Percentiles rank a stretch among this genome's conserved stretches.
phyloP scores from a whole-genome alignment of 2,797 vertebrate genomes.

The Naso thynnoides region DNA sequence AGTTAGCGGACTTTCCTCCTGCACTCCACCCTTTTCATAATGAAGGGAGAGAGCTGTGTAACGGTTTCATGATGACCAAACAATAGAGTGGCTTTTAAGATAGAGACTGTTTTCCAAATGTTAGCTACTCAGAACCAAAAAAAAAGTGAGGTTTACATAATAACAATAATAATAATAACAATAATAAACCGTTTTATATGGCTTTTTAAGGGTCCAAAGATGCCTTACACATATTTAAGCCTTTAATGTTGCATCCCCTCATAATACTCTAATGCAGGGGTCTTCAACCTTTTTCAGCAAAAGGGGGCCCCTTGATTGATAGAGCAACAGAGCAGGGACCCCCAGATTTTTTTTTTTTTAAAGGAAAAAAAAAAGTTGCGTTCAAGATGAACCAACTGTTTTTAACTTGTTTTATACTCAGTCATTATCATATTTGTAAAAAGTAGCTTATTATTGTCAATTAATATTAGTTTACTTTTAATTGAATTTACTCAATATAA shows the following conservation, averaged over 20 bases:
- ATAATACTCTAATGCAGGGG: constrained; percentile 35
- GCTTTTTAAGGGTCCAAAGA: not conserved
- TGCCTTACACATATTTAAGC: not conserved
- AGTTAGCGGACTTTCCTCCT: constrained; percentile 31
- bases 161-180: constrained; percentile 18
- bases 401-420: too few relatives aligned
- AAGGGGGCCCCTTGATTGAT: too few relatives aligned
- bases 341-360: too few relatives aligned
- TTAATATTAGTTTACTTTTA: too few relatives aligned
- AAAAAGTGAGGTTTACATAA: too few relatives aligned
- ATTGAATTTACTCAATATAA: too few relatives aligned
- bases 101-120: not conserved
- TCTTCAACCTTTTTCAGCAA: too few relatives aligned
- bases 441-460: too few relatives aligned
- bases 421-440: too few relatives aligned
- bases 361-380: too few relatives aligned
- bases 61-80: constrained; percentile 24
- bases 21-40: constrained; percentile 60
- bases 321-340: too few relatives aligned
- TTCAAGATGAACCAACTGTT: too few relatives aligned
- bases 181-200: not conserved
- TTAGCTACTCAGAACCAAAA: not conserved
- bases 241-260: constrained; percentile 16
- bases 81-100: not conserved
- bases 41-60: constrained; percentile 21